Base-by-base conservation (phyloP, 2,113 vertebrate genomes). In the Climacteris rufus region DNA sequence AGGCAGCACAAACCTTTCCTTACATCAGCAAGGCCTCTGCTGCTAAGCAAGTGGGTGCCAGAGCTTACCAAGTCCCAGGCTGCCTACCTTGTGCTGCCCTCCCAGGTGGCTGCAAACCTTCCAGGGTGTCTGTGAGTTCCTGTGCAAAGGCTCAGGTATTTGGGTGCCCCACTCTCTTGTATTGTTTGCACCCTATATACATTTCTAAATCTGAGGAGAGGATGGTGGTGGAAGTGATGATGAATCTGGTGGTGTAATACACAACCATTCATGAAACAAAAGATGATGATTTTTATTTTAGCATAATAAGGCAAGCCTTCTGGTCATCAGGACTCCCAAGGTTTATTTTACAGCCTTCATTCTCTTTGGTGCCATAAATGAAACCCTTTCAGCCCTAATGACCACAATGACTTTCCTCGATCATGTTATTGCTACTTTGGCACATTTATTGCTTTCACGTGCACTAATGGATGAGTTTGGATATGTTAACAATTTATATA, bases 401-500 rank as follows among this genome's bases (percentile, higher is more conserved):
- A 98, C 98, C 98, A 98, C 97, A 97, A 82, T 97, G 98, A 98
- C 97, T 98, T 98, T 98, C 98, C 98, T 97, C 69, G 96, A 98
- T 98, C 98, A 97, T 97, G 97, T 98, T 98, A 98, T 98, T 98
- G 98, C 98, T 98, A 82, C 97, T 98, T 98, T 97, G 98, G 98
- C 98, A 98, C 99, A 98, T 99, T 99, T 99, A 99, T 99, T 98
- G 98, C 98, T 98, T 98, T 92, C 98, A 98, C 98, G 98, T 96
- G 96, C 98, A 98, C 99, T 99, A 99, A 99, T 99, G 99, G 99
- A 99, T 98, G 98, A 98, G 98, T 99, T 99, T 98, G 98, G 99
- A 99, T 99, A 99, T 99, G 98, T 99, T 99, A 99, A 99, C 99
- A 99, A 99, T 99, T 99, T 99, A 99, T 99, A 98, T 99, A 99